Conservation (phyloP, 2,888 invertebrate genomes). For the Caenorhabditis sinica region DNA sequence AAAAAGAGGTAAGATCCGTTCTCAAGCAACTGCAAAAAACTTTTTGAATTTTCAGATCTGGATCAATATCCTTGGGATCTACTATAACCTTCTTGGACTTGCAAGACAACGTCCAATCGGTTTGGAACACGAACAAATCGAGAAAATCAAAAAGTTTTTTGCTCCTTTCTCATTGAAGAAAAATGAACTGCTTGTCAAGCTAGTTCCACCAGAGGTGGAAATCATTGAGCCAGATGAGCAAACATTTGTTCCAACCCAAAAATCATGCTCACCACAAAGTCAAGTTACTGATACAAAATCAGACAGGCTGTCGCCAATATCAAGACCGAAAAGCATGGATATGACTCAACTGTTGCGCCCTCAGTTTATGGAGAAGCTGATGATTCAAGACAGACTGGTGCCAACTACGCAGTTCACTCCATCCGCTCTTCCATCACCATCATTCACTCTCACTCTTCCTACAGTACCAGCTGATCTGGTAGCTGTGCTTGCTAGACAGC, state of each 20-base stretch:
- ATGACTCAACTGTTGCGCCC: conserved; percentile 1
- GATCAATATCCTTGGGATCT: conserved; percentile 25
- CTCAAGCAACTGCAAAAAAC: background rate
- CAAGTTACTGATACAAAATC: background rate
- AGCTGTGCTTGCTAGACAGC: background rate
- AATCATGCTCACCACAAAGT: background rate
- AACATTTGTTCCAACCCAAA: background rate
- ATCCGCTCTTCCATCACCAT: conserved; percentile 5
- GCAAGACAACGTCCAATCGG: background rate
- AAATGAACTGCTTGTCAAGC: background rate
- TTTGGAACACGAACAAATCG: background rate
- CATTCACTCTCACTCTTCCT: conserved; percentile 22
- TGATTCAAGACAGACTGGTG: conserved; percentile 19
- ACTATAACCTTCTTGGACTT: background rate
- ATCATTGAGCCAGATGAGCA: background rate
- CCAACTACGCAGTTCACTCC: conserved; percentile 1
- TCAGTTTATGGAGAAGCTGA: background rate
- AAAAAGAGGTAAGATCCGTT: conserved; percentile 13
- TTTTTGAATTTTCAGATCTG: conserved; percentile 32
- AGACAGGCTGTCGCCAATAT: background rate
- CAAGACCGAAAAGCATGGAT: conserved; percentile 16
- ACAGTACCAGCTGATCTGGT: background rate
- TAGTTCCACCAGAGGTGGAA: background rate
- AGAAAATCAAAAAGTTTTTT: conserved; percentile 7
- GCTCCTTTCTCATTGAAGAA: conserved; percentile 2